These are phyloP conservation scores for Diglossa brunneiventris DNA, from an alignment of 2,113 vertebrate genomes.

Conservation along the genomic window DNA sequence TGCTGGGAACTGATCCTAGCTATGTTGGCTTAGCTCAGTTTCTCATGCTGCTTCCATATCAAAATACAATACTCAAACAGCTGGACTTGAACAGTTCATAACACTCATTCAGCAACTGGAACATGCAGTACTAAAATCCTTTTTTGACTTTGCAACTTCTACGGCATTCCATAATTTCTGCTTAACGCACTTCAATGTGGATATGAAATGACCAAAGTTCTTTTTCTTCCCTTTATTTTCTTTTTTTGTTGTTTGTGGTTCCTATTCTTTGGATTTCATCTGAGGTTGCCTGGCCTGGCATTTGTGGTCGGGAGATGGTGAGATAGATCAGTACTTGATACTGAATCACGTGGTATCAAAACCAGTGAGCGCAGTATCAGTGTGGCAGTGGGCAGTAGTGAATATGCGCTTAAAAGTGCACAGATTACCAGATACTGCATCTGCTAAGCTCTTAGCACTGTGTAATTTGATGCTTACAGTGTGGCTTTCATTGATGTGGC, in stretches of 20 bases:
- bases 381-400: conserved; percentile 69
- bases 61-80: conserved; percentile 82
- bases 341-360: conserved; percentile 67
- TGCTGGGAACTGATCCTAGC: conserved; percentile 80
- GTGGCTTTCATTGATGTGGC: background rate
- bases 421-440: conserved; percentile 84
- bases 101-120: conserved; percentile 88
- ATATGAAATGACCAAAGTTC: conserved; percentile 83
- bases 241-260: conserved; percentile 77
- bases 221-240: conserved; percentile 75
- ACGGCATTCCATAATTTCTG: conserved; percentile 85
- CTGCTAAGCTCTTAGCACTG: background rate
- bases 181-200: conserved; percentile 88
- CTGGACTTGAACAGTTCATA: conserved; percentile 87
- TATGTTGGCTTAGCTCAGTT: conserved; percentile 85
- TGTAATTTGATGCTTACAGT: background rate
- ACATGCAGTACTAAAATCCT: conserved; percentile 91
- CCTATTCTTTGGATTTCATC: conserved; percentile 85
- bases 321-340: conserved; percentile 83
- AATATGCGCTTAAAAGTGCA: conserved; percentile 50
- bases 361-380: conserved; percentile 71
- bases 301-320: conserved; percentile 79
- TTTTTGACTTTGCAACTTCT: conserved; percentile 77
- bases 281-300: conserved; percentile 82
- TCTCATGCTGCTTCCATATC: conserved; percentile 91